These are phyloP conservation scores for Drosophila dives DNA, from an alignment of 2,888 invertebrate species.

Conservation along the genomic window DNA sequence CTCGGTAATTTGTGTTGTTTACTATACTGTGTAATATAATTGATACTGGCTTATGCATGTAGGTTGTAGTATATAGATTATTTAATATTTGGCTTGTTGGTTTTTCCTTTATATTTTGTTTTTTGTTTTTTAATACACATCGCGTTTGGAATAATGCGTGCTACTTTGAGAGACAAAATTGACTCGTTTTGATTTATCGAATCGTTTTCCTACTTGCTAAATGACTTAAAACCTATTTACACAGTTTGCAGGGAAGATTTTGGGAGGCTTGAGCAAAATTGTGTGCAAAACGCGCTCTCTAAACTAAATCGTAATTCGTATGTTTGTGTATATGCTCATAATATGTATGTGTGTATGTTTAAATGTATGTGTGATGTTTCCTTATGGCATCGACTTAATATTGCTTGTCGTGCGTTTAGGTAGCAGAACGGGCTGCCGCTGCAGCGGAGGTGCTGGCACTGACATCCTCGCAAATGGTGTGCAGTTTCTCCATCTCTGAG, in stretches of 20 bases:
- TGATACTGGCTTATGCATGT: constrained; percentile 68
- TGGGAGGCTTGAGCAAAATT: constrained; percentile 67
- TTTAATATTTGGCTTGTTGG: constrained; percentile 72
- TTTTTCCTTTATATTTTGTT: constrained; percentile 22
- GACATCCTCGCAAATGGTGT: constrained; percentile 84
- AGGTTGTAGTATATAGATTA: constrained; percentile 41
- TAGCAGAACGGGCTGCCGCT: constrained; percentile 40
- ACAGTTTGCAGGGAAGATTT: constrained; percentile 58
- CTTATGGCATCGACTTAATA: constrained; percentile 29
- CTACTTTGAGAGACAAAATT: constrained; percentile 71
- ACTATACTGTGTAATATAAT: constrained; percentile 34
- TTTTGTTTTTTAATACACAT: constrained; percentile 59
- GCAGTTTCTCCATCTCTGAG: constrained; percentile 83
- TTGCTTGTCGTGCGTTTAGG: constrained; percentile 34
- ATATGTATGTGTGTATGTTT: constrained; percentile 11
- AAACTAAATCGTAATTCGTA: constrained; percentile 51
- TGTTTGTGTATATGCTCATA: constrained; percentile 34
- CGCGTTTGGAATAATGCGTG: constrained; percentile 63
- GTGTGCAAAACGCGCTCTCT: constrained; percentile 60
- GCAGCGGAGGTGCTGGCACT: constrained; percentile 64
- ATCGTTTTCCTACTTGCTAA: constrained; percentile 45
- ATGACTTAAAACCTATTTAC: constrained; percentile 65
- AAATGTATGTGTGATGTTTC: constrained; percentile 23
- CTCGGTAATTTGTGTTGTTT: constrained; percentile 43
- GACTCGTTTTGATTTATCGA: constrained; percentile 61